Evolutionary conservation across 1,140 invertebrate species (phyloP), one percentile per base, ranked within the genome.

Genomic region (Thrips palmi): DNA sequence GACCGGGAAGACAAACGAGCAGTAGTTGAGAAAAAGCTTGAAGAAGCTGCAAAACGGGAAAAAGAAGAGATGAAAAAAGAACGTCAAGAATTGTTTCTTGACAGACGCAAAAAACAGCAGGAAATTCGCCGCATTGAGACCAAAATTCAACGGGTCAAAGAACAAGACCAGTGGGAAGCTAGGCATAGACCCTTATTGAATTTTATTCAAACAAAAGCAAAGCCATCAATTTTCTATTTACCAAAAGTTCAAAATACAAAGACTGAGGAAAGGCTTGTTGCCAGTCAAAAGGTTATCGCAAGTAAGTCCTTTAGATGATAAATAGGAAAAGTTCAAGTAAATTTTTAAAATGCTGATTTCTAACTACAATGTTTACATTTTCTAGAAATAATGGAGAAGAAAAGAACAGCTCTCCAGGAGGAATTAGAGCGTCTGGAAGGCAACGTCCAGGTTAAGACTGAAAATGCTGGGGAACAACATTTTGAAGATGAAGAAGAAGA

Each of bases 11-110:
- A 80, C 43, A 82, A 81, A 56, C 68, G 78, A 52, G 82, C 81
- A 8, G 74, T 86, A 62, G 81, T 97, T 21, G 91, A 96, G 57
- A 76, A 82, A 41, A 88, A 92, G 57, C 69, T 97, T 22, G 89
- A 96, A 55, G 83, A 91, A 51, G 83, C 84, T 51, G 83, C 84
- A 30, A 67, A 78, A 35, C 67, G 77, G 52, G 87, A 96, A 55
- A 84, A 80, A 47, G 84, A 87, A 50, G 71, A 80, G 49, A 61
- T 92, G 20, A 75, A 77, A 51, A 74, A 76, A 48, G 85, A 93
- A 57, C 67, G 83, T 31, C 74, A 85, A 54, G 75, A 84, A 43
- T 56, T 96, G 27, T 91, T 92, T 57, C 64, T 73, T 10, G 77
- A 84, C 36, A 66, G 85, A 29, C 84, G 85, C 53, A 70, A 77